Evolutionary conservation across 2,797 vertebrate genomes (phyloP).

Genomic region (Fratercula arctica): DNA sequence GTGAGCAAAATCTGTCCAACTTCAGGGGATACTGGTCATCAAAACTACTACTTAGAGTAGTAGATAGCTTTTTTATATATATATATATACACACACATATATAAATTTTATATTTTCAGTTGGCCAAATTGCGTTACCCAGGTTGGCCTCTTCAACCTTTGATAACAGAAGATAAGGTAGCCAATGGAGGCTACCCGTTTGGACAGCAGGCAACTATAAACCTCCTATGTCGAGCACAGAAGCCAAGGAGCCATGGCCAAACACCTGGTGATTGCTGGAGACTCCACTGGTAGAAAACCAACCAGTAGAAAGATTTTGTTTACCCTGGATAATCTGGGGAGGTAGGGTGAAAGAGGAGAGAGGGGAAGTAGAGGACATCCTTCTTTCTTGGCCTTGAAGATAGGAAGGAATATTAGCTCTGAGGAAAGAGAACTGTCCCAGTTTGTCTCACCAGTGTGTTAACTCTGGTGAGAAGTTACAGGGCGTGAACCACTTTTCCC

Average conservation of each 20-base stretch:
- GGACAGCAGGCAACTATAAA: neutral
- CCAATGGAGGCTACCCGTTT: neutral
- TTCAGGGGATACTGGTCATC: neutral
- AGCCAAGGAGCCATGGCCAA: neutral
- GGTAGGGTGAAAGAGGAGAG: neutral
- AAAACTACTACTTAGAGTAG: neutral
- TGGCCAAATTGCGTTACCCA: neutral
- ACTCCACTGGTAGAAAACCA: neutral
- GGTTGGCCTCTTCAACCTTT: neutral
- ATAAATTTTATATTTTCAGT: neutral
- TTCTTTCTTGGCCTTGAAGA: neutral
- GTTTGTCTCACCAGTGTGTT: neutral
- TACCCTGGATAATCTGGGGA: neutral
- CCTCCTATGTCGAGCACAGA: neutral
- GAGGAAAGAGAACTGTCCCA: neutral
- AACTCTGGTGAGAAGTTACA: neutral
- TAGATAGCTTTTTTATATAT: neutral
- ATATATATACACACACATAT: neutral
- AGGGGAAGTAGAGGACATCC: neutral
- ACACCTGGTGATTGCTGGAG: neutral
- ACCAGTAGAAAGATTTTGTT: neutral
- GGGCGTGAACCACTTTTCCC: neutral
- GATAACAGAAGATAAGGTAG: neutral
- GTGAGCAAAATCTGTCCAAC: neutral
- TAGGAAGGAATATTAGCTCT: neutral